Evolutionary conservation across 2,888 invertebrate species (phyloP).

Genomic region (Drosophila aldrichi): DNA sequence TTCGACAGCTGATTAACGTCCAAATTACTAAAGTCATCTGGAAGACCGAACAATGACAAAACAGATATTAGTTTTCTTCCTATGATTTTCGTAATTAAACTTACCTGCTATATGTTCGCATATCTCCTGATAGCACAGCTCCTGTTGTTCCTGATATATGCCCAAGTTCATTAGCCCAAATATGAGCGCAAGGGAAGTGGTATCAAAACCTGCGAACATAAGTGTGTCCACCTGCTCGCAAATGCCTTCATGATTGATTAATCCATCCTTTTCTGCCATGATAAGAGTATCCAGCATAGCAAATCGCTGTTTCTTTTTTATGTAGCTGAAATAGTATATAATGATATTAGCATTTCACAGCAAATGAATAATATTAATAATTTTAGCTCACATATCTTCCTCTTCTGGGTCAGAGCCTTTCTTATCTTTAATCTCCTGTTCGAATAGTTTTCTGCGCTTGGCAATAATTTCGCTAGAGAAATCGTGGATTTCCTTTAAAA

Average conservation of each 20-base stretch:
- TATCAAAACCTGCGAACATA: constrained; percentile 85
- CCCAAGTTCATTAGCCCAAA: constrained; percentile 78
- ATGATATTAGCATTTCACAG: background rate
- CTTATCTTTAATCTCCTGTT: constrained; percentile 35
- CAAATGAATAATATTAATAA: background rate
- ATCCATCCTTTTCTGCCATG: constrained; percentile 70
- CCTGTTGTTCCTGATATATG: constrained; percentile 69
- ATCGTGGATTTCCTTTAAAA: constrained; percentile 65
- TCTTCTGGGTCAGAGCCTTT: constrained; percentile 15
- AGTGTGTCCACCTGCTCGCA: constrained; percentile 90
- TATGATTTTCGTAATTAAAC: too few species aligned
- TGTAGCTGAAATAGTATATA: constrained; percentile 37
- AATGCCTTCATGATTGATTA: constrained; percentile 86
- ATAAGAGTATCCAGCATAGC: constrained; percentile 81
- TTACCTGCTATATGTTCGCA: constrained; percentile 67
- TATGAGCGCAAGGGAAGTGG: constrained; percentile 76
- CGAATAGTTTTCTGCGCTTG: constrained; percentile 66
- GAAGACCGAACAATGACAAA: background rate
- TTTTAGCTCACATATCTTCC: constrained; percentile 47
- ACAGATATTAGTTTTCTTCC: too few species aligned
- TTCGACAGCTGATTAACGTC: constrained; percentile 52
- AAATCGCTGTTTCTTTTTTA: constrained; percentile 70
- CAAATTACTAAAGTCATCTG: constrained; percentile 64
- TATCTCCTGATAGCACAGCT: constrained; percentile 75
- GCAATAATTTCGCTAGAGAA: constrained; percentile 81